Conservation (phyloP, 2,113 vertebrate genomes). For the Caranx melampygus region DNA sequence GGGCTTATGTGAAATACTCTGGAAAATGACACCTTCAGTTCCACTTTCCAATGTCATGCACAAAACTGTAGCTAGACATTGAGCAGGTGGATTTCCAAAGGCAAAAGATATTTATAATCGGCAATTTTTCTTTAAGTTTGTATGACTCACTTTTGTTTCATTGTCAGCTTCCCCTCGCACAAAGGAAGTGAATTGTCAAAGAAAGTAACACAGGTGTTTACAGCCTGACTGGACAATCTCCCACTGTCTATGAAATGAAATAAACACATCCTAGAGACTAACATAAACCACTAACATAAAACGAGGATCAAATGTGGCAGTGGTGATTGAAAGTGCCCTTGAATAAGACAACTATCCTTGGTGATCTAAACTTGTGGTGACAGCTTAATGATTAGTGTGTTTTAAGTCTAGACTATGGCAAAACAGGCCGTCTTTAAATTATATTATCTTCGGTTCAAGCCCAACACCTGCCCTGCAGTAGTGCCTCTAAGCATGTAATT, state of each 20-base stretch:
- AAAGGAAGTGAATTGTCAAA: neutral
- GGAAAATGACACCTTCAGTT: neutral
- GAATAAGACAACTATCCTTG: neutral
- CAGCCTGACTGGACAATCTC: neutral
- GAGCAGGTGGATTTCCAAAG: neutral
- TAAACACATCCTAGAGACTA: neutral
- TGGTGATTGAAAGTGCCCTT: too few species aligned
- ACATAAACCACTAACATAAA: neutral
- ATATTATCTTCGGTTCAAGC: neutral
- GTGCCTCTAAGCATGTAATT: conserved; percentile 4
- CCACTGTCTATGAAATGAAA: neutral
- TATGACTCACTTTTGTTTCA: neutral
- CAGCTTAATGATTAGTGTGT: neutral
- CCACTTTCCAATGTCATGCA: neutral
- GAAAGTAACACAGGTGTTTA: neutral
- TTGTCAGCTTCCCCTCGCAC: neutral
- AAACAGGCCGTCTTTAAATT: neutral
- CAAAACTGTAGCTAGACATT: neutral
- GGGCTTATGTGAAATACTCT: neutral
- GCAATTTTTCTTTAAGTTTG: neutral
- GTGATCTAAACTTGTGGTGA: neutral
- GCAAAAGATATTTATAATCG: neutral
- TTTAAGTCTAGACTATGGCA: neutral
- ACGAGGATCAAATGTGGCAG: neutral
- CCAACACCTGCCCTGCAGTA: neutral